A percentile compares a stretch with the other conserved stretches of the same genome.
phyloP scores from a whole-genome alignment of 2,888 invertebrate genomes.

The Halocaridina rubra region DNA sequence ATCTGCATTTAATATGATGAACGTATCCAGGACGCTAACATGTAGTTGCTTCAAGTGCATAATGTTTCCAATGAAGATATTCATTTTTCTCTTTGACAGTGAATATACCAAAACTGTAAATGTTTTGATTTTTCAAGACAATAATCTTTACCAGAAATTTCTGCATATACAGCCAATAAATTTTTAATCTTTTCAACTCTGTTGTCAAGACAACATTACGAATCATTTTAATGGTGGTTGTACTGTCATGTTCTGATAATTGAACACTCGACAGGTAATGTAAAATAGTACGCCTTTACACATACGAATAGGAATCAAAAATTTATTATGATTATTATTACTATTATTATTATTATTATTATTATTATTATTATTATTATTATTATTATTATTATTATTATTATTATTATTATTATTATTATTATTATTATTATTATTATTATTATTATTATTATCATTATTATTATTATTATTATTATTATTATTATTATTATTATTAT shows the following conservation, averaged over 20 bases:
- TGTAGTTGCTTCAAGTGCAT: no score
- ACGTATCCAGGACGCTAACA: no score
- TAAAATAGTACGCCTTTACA: background rate
- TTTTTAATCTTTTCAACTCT: no score
- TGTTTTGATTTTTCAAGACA: no score
- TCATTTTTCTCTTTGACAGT: no score
- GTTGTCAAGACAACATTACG: background rate
- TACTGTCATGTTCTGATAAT: background rate
- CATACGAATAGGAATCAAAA: background rate
- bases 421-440: background rate
- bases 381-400: background rate
- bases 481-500: background rate
- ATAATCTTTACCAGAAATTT: no score
- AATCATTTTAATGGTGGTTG: background rate
- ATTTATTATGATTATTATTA: no score
- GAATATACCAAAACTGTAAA: no score
- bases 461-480: background rate
- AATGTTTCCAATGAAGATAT: no score
- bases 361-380: conserved; percentile 5
- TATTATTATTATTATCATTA: background rate
- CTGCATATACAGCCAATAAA: no score
- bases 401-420: background rate
- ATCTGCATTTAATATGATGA: no score
- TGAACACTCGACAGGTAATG: background rate
- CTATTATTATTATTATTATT: conserved; percentile 16